Evolutionary conservation across 2,113 vertebrate genomes (phyloP).

Genomic region (Cinclus mexicanus): DNA sequence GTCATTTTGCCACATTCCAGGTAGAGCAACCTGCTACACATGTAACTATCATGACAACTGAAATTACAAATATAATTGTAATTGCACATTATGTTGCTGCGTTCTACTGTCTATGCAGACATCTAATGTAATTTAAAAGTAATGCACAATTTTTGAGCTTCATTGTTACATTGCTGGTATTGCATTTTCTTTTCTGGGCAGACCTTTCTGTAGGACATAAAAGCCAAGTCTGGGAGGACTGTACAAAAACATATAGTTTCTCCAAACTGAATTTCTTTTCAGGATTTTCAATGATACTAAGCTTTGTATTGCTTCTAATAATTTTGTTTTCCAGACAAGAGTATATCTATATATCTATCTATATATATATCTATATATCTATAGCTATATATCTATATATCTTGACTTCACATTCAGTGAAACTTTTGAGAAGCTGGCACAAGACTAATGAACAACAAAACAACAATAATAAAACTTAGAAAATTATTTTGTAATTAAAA

Average conservation of each 20-base stretch:
- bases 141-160: background rate
- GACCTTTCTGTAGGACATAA: background rate
- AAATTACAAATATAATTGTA: background rate
- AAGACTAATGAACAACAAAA: background rate
- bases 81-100: background rate
- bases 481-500: background rate
- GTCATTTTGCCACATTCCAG: background rate
- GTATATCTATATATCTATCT: background rate
- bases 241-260: background rate
- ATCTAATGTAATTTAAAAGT: background rate
- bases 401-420: background rate
- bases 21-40: background rate
- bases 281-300: background rate
- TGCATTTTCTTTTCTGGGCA: background rate
- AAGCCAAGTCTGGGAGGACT: background rate
- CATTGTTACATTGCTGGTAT: background rate
- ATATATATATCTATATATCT: background rate
- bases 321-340: background rate
- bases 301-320: background rate
- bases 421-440: background rate
- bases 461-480: background rate
- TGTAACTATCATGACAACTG: background rate
- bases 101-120: background rate
- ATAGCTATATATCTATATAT: background rate
- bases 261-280: background rate